Evolutionary conservation across 92 coral and sea anemone genomes (phyloP).

Genomic region (Actinernus sp.): DNA sequence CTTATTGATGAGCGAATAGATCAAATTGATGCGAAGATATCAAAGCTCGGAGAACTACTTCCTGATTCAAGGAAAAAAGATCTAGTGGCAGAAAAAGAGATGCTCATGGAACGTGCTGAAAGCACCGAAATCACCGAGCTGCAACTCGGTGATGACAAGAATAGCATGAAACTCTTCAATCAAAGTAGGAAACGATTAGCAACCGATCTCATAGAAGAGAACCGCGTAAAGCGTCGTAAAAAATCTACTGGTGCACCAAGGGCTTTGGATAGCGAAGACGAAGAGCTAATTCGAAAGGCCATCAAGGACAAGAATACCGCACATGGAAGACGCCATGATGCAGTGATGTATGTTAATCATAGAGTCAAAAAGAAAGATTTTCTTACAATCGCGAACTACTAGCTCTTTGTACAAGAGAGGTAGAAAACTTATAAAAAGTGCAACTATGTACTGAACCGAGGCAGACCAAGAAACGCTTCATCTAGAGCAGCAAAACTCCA

Average conservation of each 20-base stretch:
- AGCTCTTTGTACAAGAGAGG: slow-evolving; percentile 11
- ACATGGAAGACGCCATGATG: slow-evolving; percentile 65
- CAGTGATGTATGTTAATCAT: slow-evolving; percentile 29
- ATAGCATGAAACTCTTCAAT: slow-evolving; percentile 22
- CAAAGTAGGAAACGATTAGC: slow-evolving; percentile 33
- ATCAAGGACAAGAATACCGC: slow-evolving; percentile 48
- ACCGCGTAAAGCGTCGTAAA: slow-evolving; percentile 44
- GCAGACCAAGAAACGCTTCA: slow-evolving; percentile 44
- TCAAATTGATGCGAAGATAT: slow-evolving; percentile 22
- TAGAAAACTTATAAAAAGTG: slow-evolving; percentile 30
- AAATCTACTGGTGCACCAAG: slow-evolving; percentile 24
- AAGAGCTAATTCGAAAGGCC: slow-evolving; percentile 33
- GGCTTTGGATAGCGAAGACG: slow-evolving; percentile 56
- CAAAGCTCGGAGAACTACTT: slow-evolving; percentile 23
- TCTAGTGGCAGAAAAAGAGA: slow-evolving; percentile 14
- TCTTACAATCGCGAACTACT: slow-evolving; percentile 29
- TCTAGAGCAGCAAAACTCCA: slow-evolving; percentile 37
- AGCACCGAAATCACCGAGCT: too few species aligned
- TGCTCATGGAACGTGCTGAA: slow-evolving; percentile 24
- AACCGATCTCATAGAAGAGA: slow-evolving; percentile 40
- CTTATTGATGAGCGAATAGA: slow-evolving; percentile 8
- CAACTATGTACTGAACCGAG: slow-evolving; percentile 47
- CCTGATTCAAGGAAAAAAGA: slow-evolving; percentile 26
- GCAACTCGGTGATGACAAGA: too few species aligned
- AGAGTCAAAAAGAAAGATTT: slow-evolving; percentile 55